phyloP scores from a whole-genome alignment of 1,140 invertebrate genomes.

The Ruditapes philippinarum region DNA sequence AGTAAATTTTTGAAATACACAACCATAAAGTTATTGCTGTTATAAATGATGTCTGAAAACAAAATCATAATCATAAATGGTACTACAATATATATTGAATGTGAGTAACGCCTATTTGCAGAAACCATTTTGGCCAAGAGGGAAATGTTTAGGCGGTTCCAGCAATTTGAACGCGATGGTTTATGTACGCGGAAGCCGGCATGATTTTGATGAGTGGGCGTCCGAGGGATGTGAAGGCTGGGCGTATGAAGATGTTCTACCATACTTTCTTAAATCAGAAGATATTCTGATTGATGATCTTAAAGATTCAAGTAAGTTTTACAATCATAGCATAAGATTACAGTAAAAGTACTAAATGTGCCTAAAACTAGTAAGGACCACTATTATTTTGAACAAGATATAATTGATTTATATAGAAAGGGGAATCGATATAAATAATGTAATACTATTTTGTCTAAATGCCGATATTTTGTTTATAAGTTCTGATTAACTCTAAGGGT shows the following conservation, averaged over 20 bases:
- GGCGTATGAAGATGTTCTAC: slow-evolving; percentile 93
- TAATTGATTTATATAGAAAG: too few species aligned
- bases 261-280: slow-evolving; percentile 88
- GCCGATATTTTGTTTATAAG: too few species aligned
- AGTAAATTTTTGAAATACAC: too few species aligned
- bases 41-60: too few species aligned
- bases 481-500: too few species aligned
- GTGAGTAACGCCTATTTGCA: too few species aligned
- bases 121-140: slow-evolving; percentile 52
- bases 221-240: slow-evolving; percentile 95
- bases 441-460: neutral
- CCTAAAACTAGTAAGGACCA: too few species aligned
- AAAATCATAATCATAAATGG: too few species aligned
- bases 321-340: neutral
- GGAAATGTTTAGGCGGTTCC: slow-evolving; percentile 90
- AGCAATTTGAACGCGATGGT: slow-evolving; percentile 98
- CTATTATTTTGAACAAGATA: too few species aligned
- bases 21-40: too few species aligned
- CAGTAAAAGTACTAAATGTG: too few species aligned
- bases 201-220: slow-evolving; percentile 97
- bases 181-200: slow-evolving; percentile 95
- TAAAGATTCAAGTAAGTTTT: neutral
- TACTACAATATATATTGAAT: too few species aligned
- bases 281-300: neutral
- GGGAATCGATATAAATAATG: neutral